Conservation (phyloP, 2,113 vertebrate genomes). For the Heptranchias perlo region DNA sequence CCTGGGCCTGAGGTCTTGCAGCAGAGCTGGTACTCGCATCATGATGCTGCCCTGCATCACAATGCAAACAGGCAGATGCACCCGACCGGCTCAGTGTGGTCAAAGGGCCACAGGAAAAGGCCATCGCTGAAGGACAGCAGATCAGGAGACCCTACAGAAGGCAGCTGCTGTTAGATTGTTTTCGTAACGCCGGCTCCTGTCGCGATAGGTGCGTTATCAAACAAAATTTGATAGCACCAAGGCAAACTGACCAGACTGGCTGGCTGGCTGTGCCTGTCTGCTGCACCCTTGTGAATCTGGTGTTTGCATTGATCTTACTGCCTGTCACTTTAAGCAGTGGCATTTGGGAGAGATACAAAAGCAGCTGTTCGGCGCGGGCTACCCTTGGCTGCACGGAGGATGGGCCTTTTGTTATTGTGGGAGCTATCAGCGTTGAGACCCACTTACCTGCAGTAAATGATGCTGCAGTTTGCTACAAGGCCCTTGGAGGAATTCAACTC, state of each 20-base stretch:
- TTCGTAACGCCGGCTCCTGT: neutral
- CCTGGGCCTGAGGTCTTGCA: neutral
- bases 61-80: neutral
- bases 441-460: neutral
- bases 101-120: neutral
- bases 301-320: neutral
- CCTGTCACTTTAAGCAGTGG: neutral
- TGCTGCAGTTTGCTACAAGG: neutral
- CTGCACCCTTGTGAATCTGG: neutral
- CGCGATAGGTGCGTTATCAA: too few relatives aligned
- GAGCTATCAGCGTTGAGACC: neutral
- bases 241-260: neutral
- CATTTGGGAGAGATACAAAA: neutral
- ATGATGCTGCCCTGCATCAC: neutral
- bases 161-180: neutral
- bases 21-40: neutral
- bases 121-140: neutral
- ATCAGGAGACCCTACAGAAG: neutral
- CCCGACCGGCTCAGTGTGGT: neutral
- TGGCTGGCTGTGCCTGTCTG: neutral
- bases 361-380: neutral
- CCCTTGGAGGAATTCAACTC: neutral
- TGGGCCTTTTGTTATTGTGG: neutral
- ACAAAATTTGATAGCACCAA: too few relatives aligned
- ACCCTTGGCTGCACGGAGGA: neutral